A percentile compares a stretch with the other conserved stretches of the same genome.
Evolutionary conservation across 1,140 invertebrate species (phyloP).

Genomic region (Anastrepha obliqua): DNA sequence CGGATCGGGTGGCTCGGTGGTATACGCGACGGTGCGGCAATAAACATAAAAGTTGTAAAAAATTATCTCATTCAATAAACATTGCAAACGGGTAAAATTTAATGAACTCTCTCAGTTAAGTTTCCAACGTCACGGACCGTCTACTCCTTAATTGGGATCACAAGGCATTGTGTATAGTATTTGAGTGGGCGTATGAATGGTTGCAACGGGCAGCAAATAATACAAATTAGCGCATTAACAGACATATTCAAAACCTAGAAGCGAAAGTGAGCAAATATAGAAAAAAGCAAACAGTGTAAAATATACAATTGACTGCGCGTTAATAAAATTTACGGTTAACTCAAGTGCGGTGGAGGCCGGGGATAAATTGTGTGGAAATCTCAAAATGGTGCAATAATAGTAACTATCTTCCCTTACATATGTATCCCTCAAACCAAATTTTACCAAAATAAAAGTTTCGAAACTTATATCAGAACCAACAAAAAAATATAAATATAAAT

Average conservation of each 20-base stretch:
- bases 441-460: too few species aligned
- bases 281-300: not conserved
- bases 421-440: too few species aligned
- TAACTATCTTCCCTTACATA: too few species aligned
- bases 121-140: not conserved
- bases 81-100: not conserved
- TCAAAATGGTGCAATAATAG: constrained; percentile 9
- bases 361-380: not conserved
- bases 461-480: not conserved
- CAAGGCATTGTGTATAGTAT: too few species aligned
- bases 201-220: too few species aligned
- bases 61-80: not conserved
- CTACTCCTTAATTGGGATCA: too few species aligned
- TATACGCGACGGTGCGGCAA: not conserved
- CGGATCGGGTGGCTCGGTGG: not conserved
- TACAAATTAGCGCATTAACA: too few species aligned
- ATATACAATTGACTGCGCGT: not conserved
- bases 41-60: not conserved
- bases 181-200: too few species aligned
- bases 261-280: too few species aligned
- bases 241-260: too few species aligned
- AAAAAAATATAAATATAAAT: not conserved
- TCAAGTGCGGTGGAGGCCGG: too few species aligned
- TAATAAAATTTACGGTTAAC: too few species aligned
- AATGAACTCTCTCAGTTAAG: not conserved